A percentile compares a stretch with the other conserved stretches of the same genome.
Conservation (phyloP, 2,797 vertebrate species). For the Tokudaia muenninki region DNA sequence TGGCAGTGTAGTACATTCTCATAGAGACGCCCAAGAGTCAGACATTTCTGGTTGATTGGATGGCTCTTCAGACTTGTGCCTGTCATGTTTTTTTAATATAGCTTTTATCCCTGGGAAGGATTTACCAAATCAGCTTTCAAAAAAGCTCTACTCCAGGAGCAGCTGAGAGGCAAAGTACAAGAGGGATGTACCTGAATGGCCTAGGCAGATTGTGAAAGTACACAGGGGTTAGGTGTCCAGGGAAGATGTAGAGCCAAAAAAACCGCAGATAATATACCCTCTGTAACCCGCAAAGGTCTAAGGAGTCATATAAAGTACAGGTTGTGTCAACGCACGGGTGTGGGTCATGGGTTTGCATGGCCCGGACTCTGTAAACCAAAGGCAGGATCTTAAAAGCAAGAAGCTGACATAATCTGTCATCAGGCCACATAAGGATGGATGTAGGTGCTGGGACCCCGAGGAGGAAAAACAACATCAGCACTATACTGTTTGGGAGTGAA, state of each 20-base stretch:
- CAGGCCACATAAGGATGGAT: too few relatives aligned
- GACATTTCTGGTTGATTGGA: background rate
- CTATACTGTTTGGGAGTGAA: background rate
- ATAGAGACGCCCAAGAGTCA: constrained; percentile 32
- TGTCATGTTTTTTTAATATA: background rate
- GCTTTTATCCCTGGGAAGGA: background rate
- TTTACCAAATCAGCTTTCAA: constrained; percentile 12
- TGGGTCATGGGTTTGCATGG: background rate
- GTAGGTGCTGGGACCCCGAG: background rate
- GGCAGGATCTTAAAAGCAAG: background rate
- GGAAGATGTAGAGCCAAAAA: background rate
- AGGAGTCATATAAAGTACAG: background rate
- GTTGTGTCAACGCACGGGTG: rapidly evolving
- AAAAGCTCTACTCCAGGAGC: background rate
- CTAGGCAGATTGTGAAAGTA: background rate
- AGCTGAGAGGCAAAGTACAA: background rate
- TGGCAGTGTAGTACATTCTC: constrained; percentile 10
- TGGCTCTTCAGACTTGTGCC: constrained; percentile 10
- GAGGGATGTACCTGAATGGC: background rate
- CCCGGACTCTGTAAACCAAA: background rate
- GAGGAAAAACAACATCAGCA: background rate
- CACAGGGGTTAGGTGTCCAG: background rate
- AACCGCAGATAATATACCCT: background rate
- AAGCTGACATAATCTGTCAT: rapidly evolving
- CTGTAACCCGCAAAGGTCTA: background rate